Conservation (phyloP, 2,113 vertebrate genomes). For the Pachypanchax playfairii region DNA sequence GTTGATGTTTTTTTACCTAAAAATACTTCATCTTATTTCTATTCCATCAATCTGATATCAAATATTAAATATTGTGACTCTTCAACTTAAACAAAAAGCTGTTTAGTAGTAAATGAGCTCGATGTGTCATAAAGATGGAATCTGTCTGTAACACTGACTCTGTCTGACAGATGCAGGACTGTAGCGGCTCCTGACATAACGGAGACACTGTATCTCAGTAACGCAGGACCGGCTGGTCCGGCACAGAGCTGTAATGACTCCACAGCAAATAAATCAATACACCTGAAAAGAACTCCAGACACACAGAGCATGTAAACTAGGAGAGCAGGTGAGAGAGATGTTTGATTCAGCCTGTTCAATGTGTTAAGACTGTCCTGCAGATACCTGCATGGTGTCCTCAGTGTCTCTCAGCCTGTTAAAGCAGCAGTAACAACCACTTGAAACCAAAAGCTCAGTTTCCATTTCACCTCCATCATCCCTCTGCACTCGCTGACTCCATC, state of each 20-base stretch:
- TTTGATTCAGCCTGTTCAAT: conserved; percentile 12
- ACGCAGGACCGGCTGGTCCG: conserved; percentile 29
- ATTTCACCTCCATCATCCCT: conserved; percentile 16
- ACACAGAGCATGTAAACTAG: conserved; percentile 40
- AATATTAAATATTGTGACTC: no score
- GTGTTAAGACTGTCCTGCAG: conserved; percentile 9
- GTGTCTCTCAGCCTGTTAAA: conserved; percentile 1
- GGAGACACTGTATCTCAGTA: conserved; percentile 47
- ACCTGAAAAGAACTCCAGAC: conserved; percentile 44
- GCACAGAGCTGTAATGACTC: conserved; percentile 43
- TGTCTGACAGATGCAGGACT: conserved; percentile 8
- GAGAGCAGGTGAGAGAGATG: conserved; percentile 30
- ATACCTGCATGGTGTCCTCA: conserved; percentile 23
- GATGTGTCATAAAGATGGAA: no score
- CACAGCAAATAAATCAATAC: conserved; percentile 64
- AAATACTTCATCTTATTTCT: no score
- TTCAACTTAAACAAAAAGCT: no score
- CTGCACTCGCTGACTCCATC: conserved; percentile 20
- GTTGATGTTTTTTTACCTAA: no score
- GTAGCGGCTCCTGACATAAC: conserved; percentile 31
- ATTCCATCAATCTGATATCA: no score
- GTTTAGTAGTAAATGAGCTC: no score
- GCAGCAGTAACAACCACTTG: conserved; percentile 6
- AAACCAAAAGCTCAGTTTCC: conserved; percentile 19
- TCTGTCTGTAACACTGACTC: no score